Percentiles rank a stretch among this genome's conserved stretches.
These are phyloP conservation scores for Ophraella communa DNA, from an alignment of 2,888 invertebrate species.

Conservation along the genomic window DNA sequence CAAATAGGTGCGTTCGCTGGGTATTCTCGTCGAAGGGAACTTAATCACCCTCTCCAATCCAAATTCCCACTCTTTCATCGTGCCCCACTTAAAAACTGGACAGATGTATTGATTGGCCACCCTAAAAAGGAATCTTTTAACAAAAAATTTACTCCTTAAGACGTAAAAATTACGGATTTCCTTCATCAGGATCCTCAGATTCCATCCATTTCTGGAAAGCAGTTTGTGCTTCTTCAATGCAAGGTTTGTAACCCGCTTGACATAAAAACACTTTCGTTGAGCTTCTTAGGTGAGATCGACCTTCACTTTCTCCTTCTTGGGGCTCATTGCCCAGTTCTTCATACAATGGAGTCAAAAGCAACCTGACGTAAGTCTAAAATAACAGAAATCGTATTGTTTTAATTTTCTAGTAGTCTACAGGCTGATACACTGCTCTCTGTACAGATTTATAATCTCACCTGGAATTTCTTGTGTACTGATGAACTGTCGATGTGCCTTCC, in stretches of 20 bases:
- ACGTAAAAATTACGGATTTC: slow-evolving; percentile 75
- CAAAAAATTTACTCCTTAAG: neutral
- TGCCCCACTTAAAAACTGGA: slow-evolving; percentile 83
- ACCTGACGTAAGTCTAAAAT: slow-evolving; percentile 71
- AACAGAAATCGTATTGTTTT: slow-evolving; percentile 24
- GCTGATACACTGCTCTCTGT: too few relatives aligned
- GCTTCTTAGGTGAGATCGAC: slow-evolving; percentile 72
- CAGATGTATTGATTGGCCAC: slow-evolving; percentile 79
- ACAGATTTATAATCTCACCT: slow-evolving; percentile 66
- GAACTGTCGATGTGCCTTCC: slow-evolving; percentile 75
- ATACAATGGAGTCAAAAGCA: slow-evolving; percentile 74
- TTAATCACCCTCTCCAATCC: slow-evolving; percentile 78
- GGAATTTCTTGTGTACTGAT: slow-evolving; percentile 73
- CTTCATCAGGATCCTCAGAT: slow-evolving; percentile 74
- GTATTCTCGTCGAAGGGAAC: slow-evolving; percentile 74
- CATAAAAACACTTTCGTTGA: slow-evolving; percentile 77
- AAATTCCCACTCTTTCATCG: slow-evolving; percentile 81
- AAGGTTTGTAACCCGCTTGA: slow-evolving; percentile 77
- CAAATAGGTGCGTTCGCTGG: slow-evolving; percentile 78
- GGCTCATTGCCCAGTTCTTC: slow-evolving; percentile 68
- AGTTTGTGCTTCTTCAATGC: slow-evolving; percentile 75
- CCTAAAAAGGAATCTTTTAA: slow-evolving; percentile 61
- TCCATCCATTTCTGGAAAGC: slow-evolving; percentile 80
- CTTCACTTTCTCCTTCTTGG: slow-evolving; percentile 68
- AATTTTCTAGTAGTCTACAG: too few relatives aligned